Percentiles rank a stretch among this genome's conserved stretches.
Evolutionary conservation across 2,888 invertebrate genomes (phyloP).

Genomic region (Tineola bisselliella): DNA sequence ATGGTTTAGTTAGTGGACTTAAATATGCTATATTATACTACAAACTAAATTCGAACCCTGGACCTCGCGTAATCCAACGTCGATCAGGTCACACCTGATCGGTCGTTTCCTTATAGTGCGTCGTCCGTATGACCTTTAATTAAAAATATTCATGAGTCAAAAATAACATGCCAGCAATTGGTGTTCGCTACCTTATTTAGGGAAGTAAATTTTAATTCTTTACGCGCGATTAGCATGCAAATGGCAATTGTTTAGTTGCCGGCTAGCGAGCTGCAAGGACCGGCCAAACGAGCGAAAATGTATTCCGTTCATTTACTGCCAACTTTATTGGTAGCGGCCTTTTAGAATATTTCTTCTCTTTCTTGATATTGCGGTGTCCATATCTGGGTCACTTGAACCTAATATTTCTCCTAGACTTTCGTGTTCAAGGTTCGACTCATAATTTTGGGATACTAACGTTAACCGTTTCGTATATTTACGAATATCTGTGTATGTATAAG

Average conservation of each 20-base stretch:
- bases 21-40: too few species aligned
- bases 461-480: too few species aligned
- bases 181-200: constrained; percentile 5
- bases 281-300: constrained; percentile 10
- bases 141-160: neutral
- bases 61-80: neutral
- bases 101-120: too few species aligned
- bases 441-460: too few species aligned
- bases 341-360: neutral
- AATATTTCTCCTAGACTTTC: neutral
- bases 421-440: neutral
- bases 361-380: neutral
- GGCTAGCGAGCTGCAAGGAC: constrained; percentile 16
- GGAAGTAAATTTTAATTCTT: constrained; percentile 15
- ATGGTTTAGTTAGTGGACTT: too few species aligned
- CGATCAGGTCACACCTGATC: too few species aligned
- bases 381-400: neutral
- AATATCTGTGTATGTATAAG: too few species aligned
- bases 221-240: constrained; percentile 16
- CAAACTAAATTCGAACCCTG: too few species aligned
- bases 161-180: neutral
- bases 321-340: neutral
- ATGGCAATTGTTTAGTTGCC: constrained; percentile 15
- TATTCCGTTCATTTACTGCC: constrained; percentile 8
- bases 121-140: neutral